phyloP scores from a whole-genome alignment of 2,888 invertebrate species.

The Busseola fusca region DNA sequence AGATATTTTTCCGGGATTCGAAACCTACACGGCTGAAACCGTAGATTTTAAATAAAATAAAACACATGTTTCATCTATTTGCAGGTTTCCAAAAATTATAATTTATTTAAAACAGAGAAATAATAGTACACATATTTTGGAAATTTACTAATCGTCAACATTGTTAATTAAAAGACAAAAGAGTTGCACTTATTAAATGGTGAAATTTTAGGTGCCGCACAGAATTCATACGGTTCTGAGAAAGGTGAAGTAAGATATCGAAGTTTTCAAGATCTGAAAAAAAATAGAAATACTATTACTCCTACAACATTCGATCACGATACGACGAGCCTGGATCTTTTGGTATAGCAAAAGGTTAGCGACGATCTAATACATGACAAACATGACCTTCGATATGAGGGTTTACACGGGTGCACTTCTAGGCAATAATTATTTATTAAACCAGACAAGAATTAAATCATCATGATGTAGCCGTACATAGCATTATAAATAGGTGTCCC shows the following conservation, averaged over 20 bases:
- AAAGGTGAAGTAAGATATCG: slow-evolving; percentile 34
- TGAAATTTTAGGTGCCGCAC: not conserved
- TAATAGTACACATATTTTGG: not conserved
- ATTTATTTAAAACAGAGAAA: not conserved
- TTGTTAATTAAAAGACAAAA: not conserved
- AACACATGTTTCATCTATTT: not conserved
- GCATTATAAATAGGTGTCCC: not conserved
- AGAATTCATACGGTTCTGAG: slow-evolving; percentile 17
- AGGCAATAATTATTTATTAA: not conserved
- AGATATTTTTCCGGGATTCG: no score
- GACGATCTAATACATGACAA: not conserved
- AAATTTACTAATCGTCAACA: not conserved
- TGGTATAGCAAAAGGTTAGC: not conserved
- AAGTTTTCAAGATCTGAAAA: slow-evolving; percentile 46
- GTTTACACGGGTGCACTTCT: not conserved
- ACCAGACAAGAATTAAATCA: not conserved
- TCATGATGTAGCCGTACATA: not conserved
- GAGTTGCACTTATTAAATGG: no score
- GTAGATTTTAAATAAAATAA: not conserved
- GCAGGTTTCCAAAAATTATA: not conserved
- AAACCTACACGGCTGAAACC: no score
- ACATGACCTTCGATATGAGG: not conserved
- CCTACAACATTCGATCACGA: not conserved
- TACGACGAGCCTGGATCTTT: no score
- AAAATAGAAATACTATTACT: not conserved